Conservation (phyloP, 2,888 invertebrate species). For the Cordilura impudica region DNA sequence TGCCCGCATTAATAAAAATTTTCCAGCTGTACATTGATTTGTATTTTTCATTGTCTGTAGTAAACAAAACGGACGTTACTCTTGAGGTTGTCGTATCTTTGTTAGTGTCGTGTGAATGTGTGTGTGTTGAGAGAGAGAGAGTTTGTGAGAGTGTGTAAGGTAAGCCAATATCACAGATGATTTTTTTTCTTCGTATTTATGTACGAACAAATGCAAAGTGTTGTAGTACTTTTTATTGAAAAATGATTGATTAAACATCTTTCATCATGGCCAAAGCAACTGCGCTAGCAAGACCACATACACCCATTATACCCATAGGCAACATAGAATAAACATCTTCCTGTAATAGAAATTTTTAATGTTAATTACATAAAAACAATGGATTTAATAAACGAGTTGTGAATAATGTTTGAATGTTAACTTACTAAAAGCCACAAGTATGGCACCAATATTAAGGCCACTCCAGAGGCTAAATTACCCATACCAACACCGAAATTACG, state of each 20-base stretch:
- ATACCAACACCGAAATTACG: slow-evolving; percentile 85
- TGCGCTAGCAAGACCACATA: slow-evolving; percentile 79
- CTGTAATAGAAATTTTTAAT: slow-evolving; percentile 68
- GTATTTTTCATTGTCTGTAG: no score
- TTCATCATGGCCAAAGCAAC: slow-evolving; percentile 79
- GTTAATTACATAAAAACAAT: slow-evolving; percentile 2
- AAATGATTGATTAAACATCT: slow-evolving; percentile 64
- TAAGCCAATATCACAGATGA: slow-evolving; percentile 18
- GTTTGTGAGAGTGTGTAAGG: no score
- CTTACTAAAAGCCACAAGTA: slow-evolving; percentile 88
- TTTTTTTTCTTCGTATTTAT: background rate
- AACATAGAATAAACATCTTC: slow-evolving; percentile 77
- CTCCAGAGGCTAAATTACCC: slow-evolving; percentile 86
- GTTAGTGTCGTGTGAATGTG: no score
- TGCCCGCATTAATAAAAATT: no score
- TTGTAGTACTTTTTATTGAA: no score
- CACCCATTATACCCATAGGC: slow-evolving; percentile 80
- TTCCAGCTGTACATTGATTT: no score
- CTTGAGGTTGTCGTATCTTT: no score
- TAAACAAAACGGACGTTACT: no score
- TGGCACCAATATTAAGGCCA: slow-evolving; percentile 87
- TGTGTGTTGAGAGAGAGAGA: no score
- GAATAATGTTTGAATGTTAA: slow-evolving; percentile 42
- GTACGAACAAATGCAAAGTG: background rate
- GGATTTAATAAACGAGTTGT: background rate